These are phyloP conservation scores for Cryptotermes secundus DNA, from an alignment of 1,140 invertebrate species.

Conservation along the genomic window DNA sequence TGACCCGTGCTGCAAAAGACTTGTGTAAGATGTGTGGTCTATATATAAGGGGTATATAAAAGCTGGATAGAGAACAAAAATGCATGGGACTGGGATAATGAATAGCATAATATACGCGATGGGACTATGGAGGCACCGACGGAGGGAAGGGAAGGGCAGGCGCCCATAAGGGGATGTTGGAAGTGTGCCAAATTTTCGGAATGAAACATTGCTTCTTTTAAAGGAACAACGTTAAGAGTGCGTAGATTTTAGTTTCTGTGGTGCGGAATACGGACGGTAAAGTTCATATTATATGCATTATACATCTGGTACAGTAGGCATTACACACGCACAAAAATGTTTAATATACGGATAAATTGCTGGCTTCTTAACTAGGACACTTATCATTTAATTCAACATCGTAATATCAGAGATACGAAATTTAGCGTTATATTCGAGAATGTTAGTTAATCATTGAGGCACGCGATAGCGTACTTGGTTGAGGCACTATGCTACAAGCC, in stretches of 20 bases:
- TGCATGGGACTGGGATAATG: constrained; percentile 8
- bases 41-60: not conserved
- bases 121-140: not conserved
- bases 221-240: not conserved
- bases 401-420: not conserved
- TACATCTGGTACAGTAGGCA: not conserved
- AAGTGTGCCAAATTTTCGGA: not conserved
- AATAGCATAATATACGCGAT: not conserved
- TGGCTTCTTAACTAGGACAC: not conserved
- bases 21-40: constrained; percentile 11
- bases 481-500: no score
- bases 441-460: not conserved
- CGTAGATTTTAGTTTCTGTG: not conserved
- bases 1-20: not conserved
- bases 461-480: no score
- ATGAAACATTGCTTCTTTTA: not conserved
- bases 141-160: not conserved
- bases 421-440: not conserved
- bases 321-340: not conserved
- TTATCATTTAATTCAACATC: not conserved
- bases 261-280: not conserved
- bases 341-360: not conserved
- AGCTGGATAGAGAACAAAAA: not conserved
- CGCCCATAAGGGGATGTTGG: not conserved
- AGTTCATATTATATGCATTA: not conserved